A percentile compares a stretch with the other conserved stretches of the same genome.
Conservation (phyloP, 2,797 vertebrate species). For the Tinamus major region DNA sequence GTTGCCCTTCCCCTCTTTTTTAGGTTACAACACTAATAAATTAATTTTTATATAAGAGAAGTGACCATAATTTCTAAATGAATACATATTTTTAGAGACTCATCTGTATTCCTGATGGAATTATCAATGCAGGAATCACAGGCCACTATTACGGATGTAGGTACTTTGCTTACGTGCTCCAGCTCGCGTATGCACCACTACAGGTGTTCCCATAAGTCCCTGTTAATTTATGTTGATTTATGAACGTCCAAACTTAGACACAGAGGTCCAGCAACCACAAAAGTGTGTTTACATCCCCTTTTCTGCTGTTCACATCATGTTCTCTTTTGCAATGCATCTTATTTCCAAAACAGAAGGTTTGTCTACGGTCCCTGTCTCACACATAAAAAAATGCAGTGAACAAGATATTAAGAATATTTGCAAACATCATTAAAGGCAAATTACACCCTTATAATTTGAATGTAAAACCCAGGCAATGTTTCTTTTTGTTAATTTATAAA, state of each 20-base stretch:
- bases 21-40: slow-evolving; percentile 8
- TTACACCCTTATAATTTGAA: slow-evolving; percentile 55
- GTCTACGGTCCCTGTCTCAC: neutral
- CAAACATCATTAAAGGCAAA: slow-evolving; percentile 65
- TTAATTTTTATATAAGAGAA: neutral
- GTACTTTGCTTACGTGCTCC: neutral
- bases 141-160: neutral
- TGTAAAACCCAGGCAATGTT: neutral
- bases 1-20: neutral
- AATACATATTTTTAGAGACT: neutral
- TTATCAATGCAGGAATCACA: neutral
- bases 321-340: neutral
- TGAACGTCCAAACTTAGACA: neutral
- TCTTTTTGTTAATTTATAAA: neutral
- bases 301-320: neutral
- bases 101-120: neutral
- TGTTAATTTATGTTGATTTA: neutral
- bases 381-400: slow-evolving; percentile 9
- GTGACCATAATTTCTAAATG: neutral
- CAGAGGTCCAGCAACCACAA: neutral
- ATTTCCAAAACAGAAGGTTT: neutral
- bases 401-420: slow-evolving; percentile 55
- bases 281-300: neutral
- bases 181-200: neutral
- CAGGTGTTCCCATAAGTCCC: neutral